A percentile compares a stretch with the other conserved stretches of the same genome.
phyloP scores from a whole-genome alignment of 2,113 vertebrate genomes.

The Leptocoma aspasia region DNA sequence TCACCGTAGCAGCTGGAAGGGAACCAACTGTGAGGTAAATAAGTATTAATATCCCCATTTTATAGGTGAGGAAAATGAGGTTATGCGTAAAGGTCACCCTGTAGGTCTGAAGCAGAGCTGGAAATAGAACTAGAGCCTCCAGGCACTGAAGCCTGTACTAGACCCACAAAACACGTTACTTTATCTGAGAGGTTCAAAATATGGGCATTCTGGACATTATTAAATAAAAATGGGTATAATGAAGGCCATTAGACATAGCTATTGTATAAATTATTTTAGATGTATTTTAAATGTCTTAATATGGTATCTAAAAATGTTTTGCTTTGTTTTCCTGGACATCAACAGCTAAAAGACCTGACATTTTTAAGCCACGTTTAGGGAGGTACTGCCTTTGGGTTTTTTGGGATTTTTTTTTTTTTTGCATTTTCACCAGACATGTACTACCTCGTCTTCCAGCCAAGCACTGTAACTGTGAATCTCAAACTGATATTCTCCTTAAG shows the following conservation, averaged over 20 bases:
- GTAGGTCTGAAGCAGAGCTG: slow-evolving; percentile 37
- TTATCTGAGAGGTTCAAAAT: not conserved
- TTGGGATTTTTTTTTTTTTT: not conserved
- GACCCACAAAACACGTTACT: not conserved
- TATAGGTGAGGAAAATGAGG: slow-evolving; percentile 65
- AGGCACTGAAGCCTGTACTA: slow-evolving; percentile 34
- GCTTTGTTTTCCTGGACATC: not conserved
- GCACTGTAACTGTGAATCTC: not conserved
- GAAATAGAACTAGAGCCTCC: slow-evolving; percentile 52
- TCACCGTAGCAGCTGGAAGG: slow-evolving; percentile 49
- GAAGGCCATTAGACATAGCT: not conserved
- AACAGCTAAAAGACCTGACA: not conserved
- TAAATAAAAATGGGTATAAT: not conserved
- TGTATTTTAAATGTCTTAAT: not conserved
- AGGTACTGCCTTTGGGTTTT: not conserved
- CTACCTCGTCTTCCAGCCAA: not conserved
- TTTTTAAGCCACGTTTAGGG: not conserved
- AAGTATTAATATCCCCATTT: slow-evolving; percentile 59
- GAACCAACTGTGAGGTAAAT: slow-evolving; percentile 63
- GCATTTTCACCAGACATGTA: not conserved
- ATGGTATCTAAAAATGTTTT: not conserved
- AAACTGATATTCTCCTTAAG: not conserved
- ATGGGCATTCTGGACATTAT: not conserved
- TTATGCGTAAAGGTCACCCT: slow-evolving; percentile 46
- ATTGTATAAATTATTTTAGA: not conserved